These are phyloP conservation scores for Glyptemys insculpta DNA, from an alignment of 2,797 vertebrate genomes.

Conservation along the genomic window DNA sequence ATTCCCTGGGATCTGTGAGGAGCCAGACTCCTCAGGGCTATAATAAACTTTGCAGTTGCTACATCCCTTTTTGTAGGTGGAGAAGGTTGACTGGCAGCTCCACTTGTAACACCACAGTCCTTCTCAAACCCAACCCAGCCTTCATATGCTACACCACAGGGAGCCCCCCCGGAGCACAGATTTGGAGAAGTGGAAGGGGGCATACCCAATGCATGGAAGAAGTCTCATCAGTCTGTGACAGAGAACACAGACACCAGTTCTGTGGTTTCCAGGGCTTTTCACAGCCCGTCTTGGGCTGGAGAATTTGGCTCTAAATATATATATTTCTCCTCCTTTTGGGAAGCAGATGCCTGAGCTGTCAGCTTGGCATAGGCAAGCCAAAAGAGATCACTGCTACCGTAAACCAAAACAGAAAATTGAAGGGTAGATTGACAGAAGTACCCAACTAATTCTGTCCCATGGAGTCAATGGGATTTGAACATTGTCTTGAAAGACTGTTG, in stretches of 20 bases:
- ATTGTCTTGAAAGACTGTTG: neutral
- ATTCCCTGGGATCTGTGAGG: neutral
- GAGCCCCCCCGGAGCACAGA: neutral
- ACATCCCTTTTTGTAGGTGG: neutral
- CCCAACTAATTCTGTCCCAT: no score
- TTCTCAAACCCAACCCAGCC: neutral
- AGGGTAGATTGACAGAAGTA: neutral
- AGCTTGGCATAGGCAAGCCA: neutral
- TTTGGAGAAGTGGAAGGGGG: neutral
- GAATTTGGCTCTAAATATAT: neutral
- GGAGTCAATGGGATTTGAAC: neutral
- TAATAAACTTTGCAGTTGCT: neutral
- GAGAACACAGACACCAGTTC: neutral
- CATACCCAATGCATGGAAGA: neutral
- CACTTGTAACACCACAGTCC: neutral
- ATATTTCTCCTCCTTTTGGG: neutral
- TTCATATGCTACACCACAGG: neutral
- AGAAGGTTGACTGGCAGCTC: neutral
- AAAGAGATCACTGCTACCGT: neutral
- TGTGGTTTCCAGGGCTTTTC: neutral
- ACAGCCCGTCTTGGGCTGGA: neutral
- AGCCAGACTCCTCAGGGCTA: neutral
- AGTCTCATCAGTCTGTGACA: neutral
- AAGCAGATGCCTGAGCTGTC: neutral
- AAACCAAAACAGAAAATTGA: neutral